Evolutionary conservation across 2,888 invertebrate genomes (phyloP).

Genomic region (Andricus curvator): DNA sequence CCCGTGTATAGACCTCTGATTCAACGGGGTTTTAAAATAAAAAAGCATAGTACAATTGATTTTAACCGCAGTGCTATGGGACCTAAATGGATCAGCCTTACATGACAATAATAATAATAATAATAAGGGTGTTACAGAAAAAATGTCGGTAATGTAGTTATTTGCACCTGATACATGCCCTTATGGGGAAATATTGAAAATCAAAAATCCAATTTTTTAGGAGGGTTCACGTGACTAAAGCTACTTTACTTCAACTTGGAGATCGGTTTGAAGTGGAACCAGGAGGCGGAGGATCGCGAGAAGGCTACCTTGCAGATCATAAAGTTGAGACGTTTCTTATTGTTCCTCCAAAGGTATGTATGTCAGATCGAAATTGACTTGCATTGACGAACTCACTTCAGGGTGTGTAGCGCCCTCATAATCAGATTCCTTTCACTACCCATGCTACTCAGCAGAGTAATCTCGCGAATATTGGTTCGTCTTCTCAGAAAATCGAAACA

Average conservation of each 20-base stretch:
- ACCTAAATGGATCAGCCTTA: too few relatives aligned
- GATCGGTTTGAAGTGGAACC: slow-evolving; percentile 92
- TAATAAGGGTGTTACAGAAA: too few relatives aligned
- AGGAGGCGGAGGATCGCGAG: slow-evolving; percentile 89
- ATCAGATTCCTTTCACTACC: not conserved
- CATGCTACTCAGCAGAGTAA: not conserved
- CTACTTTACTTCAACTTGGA: slow-evolving; percentile 89
- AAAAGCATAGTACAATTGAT: too few relatives aligned
- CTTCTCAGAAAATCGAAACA: slow-evolving; percentile 1
- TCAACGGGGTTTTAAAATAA: too few relatives aligned
- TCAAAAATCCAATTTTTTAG: slow-evolving; percentile 78
- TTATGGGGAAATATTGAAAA: not conserved
- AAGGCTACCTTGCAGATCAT: slow-evolving; percentile 91
- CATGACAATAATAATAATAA: too few relatives aligned
- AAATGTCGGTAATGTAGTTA: too few relatives aligned
- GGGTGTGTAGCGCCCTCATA: not conserved
- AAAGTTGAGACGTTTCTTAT: slow-evolving; percentile 94
- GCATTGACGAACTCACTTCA: not conserved
- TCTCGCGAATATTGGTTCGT: slow-evolving; percentile 1
- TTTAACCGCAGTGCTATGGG: too few relatives aligned
- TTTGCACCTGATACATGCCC: too few relatives aligned
- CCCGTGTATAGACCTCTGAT: too few relatives aligned
- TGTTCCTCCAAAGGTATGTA: slow-evolving; percentile 87
- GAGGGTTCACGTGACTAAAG: slow-evolving; percentile 92
- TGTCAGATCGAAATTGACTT: not conserved